phyloP scores from a whole-genome alignment of 2,888 invertebrate species.

The Aelia acuminata region DNA sequence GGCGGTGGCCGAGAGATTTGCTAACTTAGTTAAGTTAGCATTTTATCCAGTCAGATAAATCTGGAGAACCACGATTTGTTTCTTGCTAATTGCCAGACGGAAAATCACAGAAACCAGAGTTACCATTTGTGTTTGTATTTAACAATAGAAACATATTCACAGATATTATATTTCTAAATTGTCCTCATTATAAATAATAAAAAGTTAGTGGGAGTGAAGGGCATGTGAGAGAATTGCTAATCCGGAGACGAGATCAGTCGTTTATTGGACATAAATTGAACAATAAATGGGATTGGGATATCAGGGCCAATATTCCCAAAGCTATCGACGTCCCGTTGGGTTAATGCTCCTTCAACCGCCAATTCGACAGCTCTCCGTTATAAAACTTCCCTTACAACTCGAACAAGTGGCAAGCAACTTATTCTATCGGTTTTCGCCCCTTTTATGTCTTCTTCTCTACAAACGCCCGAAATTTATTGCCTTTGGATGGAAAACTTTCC shows the following conservation, averaged over 20 bases:
- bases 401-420: conserved; percentile 40
- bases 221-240: neutral
- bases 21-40: too few relatives aligned
- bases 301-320: neutral
- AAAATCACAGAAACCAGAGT: too few relatives aligned
- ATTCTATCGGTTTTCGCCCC: conserved; percentile 38
- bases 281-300: conserved; percentile 3
- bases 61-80: too few relatives aligned
- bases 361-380: conserved; percentile 34
- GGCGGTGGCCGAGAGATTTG: too few relatives aligned
- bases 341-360: conserved; percentile 38
- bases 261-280: conserved; percentile 36
- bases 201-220: too few relatives aligned
- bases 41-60: too few relatives aligned
- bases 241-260: conserved; percentile 6
- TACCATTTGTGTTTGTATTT: too few relatives aligned
- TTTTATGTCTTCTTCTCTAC: conserved; percentile 47
- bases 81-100: too few relatives aligned
- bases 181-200: too few relatives aligned
- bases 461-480: conserved; percentile 7
- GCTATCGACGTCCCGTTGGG: neutral
- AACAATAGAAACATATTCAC: too few relatives aligned
- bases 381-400: conserved; percentile 19
- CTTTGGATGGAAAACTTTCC: conserved; percentile 13
- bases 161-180: too few relatives aligned